phyloP scores from a whole-genome alignment of 2,888 invertebrate genomes.

The Xestia rhomboidea region DNA sequence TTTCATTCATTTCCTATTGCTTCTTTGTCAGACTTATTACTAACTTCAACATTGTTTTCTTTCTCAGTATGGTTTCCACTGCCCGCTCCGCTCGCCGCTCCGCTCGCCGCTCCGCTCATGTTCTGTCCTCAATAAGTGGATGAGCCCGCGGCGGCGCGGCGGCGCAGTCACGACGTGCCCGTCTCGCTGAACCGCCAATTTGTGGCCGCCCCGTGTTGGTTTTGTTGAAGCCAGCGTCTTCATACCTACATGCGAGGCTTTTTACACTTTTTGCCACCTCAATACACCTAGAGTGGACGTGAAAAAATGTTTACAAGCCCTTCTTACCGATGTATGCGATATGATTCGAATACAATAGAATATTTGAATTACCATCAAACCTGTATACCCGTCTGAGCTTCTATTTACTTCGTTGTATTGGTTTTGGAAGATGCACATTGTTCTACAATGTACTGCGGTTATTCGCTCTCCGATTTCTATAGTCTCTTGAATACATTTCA shows the following conservation, averaged over 20 bases:
- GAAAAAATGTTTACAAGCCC: constrained; percentile 74
- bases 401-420: constrained; percentile 62
- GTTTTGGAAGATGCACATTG: constrained; percentile 56
- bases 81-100: constrained; percentile 75
- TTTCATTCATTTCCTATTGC: too few species aligned
- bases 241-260: constrained; percentile 83
- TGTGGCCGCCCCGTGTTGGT: constrained; percentile 90
- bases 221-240: constrained; percentile 89
- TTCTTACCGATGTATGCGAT: constrained; percentile 65
- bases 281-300: constrained; percentile 70
- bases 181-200: constrained; percentile 88
- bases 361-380: constrained; percentile 67
- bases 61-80: constrained; percentile 40
- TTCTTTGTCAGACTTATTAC: neutral
- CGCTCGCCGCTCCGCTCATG: constrained; percentile 75
- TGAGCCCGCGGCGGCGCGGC: constrained; percentile 84
- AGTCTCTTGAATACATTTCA: constrained; percentile 44
- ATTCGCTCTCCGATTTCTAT: constrained; percentile 21
- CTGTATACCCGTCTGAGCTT: constrained; percentile 57
- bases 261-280: constrained; percentile 84
- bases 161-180: constrained; percentile 87
- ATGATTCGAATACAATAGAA: constrained; percentile 71
- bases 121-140: constrained; percentile 53
- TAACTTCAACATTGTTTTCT: neutral
- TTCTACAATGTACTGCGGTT: constrained; percentile 41